A percentile compares a stretch with the other conserved stretches of the same genome.
phyloP scores from a whole-genome alignment of 2,797 vertebrate genomes.

The Lophius americanus region DNA sequence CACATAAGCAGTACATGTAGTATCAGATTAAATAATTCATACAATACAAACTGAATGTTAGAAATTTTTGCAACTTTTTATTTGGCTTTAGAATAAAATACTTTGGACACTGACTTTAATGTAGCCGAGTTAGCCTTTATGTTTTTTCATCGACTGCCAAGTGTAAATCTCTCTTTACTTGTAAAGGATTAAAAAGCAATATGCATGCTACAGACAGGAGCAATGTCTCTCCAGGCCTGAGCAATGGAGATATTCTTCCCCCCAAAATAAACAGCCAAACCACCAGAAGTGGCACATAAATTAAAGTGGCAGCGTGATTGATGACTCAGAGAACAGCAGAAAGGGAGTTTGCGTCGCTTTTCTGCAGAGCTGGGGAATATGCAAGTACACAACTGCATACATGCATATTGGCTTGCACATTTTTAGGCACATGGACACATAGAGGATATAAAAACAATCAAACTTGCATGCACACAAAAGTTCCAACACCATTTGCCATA shows the following conservation, averaged over 20 bases:
- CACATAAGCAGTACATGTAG: not conserved
- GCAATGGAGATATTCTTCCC: conserved; percentile 88
- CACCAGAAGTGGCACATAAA: conserved; percentile 96
- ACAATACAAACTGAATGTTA: not conserved
- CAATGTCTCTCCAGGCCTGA: conserved; percentile 83
- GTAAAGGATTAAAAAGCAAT: conserved; percentile 85
- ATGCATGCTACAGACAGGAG: conserved; percentile 83
- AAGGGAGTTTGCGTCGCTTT: conserved; percentile 86
- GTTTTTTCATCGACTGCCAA: conserved; percentile 16
- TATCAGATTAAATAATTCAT: too few relatives aligned
- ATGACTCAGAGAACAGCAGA: conserved; percentile 87
- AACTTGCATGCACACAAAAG: conserved; percentile 20
- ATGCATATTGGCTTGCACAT: conserved; percentile 23
- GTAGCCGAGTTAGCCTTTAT: not conserved
- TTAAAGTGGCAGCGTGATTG: conserved; percentile 95
- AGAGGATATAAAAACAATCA: conserved; percentile 35
- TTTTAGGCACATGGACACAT: conserved; percentile 11
- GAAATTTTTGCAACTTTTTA: not conserved
- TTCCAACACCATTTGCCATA: conserved; percentile 66
- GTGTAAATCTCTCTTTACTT: conserved; percentile 11
- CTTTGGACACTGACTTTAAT: not conserved
- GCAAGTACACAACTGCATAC: conserved; percentile 32
- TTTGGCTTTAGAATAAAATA: not conserved
- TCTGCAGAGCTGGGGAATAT: conserved; percentile 78
- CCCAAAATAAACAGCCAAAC: conserved; percentile 92